Percentiles rank a stretch among this genome's conserved stretches.
Conservation (phyloP, 2,797 vertebrate species). For the Sciurus carolinensis region DNA sequence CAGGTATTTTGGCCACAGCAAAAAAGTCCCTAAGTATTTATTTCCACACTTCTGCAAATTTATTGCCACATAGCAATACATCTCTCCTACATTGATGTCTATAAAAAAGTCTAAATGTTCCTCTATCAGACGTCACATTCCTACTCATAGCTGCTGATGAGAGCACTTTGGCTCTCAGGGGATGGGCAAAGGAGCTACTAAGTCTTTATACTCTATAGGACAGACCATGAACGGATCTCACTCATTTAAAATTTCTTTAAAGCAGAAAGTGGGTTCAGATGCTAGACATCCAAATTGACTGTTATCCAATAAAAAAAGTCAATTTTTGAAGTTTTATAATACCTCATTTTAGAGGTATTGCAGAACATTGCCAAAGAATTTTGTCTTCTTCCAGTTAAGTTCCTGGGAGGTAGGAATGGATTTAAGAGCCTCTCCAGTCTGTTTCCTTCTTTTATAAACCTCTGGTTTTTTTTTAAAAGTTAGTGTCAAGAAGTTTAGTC, state of each 20-base stretch:
- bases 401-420: background rate
- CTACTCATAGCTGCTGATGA: background rate
- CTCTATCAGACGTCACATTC: background rate
- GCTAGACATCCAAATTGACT: background rate
- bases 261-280: background rate
- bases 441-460: background rate
- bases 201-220: background rate
- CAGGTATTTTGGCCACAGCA: no score
- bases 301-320: conserved; percentile 1
- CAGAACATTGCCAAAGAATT: background rate
- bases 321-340: background rate
- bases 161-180: background rate
- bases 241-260: background rate
- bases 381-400: background rate
- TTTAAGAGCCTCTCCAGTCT: background rate
- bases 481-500: background rate
- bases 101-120: background rate
- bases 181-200: background rate
- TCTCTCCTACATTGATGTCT: background rate
- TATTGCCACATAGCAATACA: background rate
- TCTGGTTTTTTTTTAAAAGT: background rate
- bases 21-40: background rate
- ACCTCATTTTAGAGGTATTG: background rate
- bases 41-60: background rate
- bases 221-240: background rate